phyloP scores from a whole-genome alignment of 2,797 vertebrate genomes.

The Rhincodon typus region DNA sequence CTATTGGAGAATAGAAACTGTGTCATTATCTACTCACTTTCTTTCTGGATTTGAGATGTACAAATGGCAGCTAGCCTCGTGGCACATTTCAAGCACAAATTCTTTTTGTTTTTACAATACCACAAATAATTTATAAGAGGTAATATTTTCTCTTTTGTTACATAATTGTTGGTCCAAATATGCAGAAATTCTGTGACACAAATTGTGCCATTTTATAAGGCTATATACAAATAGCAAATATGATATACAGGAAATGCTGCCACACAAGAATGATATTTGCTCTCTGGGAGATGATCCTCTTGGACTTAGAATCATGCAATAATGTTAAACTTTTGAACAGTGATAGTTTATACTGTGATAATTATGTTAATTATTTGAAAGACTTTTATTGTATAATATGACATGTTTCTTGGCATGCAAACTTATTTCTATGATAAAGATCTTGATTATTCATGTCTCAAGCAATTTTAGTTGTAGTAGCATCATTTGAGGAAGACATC shows the following conservation, averaged over 20 bases:
- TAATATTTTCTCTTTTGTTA: background rate
- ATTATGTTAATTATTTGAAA: background rate
- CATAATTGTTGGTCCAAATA: background rate
- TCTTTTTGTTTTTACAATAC: background rate
- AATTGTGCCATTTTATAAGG: background rate
- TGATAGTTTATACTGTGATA: background rate
- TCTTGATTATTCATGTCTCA: background rate
- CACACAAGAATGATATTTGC: background rate
- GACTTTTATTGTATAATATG: background rate
- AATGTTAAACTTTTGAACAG: background rate
- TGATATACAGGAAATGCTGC: background rate
- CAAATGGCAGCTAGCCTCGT: background rate
- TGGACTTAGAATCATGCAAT: background rate
- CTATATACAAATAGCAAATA: too few species aligned
- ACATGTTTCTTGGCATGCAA: background rate
- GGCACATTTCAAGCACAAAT: background rate
- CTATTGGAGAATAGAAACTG: background rate
- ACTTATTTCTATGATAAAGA: background rate
- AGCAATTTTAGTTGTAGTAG: background rate
- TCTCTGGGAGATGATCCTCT: background rate
- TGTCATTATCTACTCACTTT: background rate
- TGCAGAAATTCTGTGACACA: background rate
- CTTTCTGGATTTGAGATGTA: background rate
- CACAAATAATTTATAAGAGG: background rate
- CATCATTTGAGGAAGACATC: background rate